Percentiles rank a stretch among this genome's conserved stretches.
Evolutionary conservation across 2,888 invertebrate species (phyloP).

Genomic region (Microctonus hyperodae): DNA sequence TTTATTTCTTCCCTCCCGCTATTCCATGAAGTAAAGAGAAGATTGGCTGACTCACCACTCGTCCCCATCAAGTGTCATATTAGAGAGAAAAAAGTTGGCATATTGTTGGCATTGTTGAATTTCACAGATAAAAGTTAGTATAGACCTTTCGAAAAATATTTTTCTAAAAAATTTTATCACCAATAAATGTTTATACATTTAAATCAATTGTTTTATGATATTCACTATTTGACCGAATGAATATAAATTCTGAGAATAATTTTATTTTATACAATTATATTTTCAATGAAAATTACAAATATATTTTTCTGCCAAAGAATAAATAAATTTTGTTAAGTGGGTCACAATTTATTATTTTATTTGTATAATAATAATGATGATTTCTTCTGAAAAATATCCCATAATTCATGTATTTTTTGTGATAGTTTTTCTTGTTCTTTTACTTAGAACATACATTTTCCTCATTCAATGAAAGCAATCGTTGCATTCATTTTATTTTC

Average conservation of each 20-base stretch:
- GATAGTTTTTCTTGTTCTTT: neutral
- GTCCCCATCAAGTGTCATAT: conserved; percentile 6
- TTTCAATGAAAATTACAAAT: no score
- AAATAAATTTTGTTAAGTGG: no score
- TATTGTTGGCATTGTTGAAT: neutral
- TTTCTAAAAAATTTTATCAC: neutral
- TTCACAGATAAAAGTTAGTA: neutral
- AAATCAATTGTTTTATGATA: no score
- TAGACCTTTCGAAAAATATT: neutral
- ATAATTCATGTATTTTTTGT: neutral
- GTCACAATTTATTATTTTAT: no score
- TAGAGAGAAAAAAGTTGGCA: conserved; percentile 2
- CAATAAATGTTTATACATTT: no score
- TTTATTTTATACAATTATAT: no score
- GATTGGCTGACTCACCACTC: conserved; percentile 6
- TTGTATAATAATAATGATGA: no score
- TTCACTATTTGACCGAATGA: no score
- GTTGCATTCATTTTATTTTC: neutral
- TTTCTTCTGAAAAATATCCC: no score
- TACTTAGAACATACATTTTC: neutral
- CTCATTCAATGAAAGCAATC: neutral
- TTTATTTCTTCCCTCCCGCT: neutral
- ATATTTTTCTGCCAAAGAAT: no score
- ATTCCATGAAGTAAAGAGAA: neutral
- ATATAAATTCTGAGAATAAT: no score